Conservation (phyloP, 2,797 vertebrate genomes). For the Semotilus atromaculatus region DNA sequence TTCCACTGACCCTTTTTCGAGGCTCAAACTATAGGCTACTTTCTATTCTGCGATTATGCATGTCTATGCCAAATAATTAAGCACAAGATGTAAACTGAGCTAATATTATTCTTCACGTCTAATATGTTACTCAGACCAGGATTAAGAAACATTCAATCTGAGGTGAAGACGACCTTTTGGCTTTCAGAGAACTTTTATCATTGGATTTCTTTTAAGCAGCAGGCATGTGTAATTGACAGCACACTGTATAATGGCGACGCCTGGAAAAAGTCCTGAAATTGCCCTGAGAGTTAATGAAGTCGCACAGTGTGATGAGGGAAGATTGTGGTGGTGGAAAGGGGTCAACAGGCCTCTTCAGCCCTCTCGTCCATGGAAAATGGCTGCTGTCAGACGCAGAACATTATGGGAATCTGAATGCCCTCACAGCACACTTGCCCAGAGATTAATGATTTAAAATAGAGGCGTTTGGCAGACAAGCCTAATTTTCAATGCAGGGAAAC, state of each 20-base stretch:
- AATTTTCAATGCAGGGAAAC: slow-evolving; percentile 60
- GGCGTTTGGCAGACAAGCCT: slow-evolving; percentile 75
- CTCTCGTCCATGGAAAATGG: slow-evolving; percentile 78
- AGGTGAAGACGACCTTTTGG: slow-evolving; percentile 45
- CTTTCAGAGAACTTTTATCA: slow-evolving; percentile 60
- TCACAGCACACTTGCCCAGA: slow-evolving; percentile 66
- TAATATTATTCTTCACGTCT: not conserved
- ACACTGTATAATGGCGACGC: slow-evolving; percentile 53
- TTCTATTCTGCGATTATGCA: not conserved
- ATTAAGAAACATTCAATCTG: slow-evolving; percentile 30
- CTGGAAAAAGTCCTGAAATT: slow-evolving; percentile 73
- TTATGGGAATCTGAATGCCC: slow-evolving; percentile 78
- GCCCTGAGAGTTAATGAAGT: slow-evolving; percentile 83
- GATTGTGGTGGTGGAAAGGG: slow-evolving; percentile 80
- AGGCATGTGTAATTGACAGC: slow-evolving; percentile 59
- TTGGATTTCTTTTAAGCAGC: slow-evolving; percentile 57
- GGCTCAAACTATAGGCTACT: not conserved
- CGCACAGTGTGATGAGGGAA: slow-evolving; percentile 79
- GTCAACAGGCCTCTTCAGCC: slow-evolving; percentile 81
- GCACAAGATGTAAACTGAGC: not conserved
- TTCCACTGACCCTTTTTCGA: not conserved
- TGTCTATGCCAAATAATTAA: not conserved
- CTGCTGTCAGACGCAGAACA: slow-evolving; percentile 79
- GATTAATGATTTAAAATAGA: slow-evolving; percentile 79
- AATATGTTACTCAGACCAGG: not conserved